These are phyloP conservation scores for Tiliacea citrago DNA, from an alignment of 2,888 invertebrate genomes.

Conservation along the genomic window DNA sequence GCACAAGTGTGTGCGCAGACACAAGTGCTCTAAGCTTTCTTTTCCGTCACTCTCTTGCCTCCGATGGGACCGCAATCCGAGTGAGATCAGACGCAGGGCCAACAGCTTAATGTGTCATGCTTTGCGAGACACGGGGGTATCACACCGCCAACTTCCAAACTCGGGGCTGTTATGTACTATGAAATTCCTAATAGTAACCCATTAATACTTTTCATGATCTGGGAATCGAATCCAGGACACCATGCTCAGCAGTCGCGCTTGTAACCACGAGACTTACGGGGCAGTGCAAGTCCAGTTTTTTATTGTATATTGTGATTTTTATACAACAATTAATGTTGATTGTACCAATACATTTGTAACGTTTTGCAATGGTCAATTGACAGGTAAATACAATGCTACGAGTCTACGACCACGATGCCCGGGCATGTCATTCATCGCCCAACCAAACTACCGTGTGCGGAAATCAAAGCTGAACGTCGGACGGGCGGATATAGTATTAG, in stretches of 20 bases:
- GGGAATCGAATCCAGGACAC: neutral
- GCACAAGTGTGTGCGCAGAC: no score
- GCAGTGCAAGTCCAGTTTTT: neutral
- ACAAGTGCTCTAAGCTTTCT: no score
- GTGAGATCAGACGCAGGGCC: neutral
- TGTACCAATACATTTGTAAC: neutral
- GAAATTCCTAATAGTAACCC: neutral
- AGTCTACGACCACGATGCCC: no score
- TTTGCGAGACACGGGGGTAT: neutral
- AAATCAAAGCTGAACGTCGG: neutral
- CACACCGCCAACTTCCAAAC: neutral
- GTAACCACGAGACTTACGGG: neutral
- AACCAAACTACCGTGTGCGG: neutral
- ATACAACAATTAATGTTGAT: neutral
- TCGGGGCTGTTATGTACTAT: neutral
- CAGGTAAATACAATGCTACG: neutral
- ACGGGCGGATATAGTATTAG: neutral
- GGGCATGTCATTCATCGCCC: neutral
- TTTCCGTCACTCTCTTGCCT: neutral
- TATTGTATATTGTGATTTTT: neutral
- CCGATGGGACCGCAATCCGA: neutral
- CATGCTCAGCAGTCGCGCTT: neutral
- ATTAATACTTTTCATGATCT: neutral
- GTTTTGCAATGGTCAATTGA: neutral
- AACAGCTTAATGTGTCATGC: neutral